Evolutionary conservation across 2,888 invertebrate genomes (phyloP), one percentile per base, ranked within the genome.

Genomic region (Siphlonurus alternatus): DNA sequence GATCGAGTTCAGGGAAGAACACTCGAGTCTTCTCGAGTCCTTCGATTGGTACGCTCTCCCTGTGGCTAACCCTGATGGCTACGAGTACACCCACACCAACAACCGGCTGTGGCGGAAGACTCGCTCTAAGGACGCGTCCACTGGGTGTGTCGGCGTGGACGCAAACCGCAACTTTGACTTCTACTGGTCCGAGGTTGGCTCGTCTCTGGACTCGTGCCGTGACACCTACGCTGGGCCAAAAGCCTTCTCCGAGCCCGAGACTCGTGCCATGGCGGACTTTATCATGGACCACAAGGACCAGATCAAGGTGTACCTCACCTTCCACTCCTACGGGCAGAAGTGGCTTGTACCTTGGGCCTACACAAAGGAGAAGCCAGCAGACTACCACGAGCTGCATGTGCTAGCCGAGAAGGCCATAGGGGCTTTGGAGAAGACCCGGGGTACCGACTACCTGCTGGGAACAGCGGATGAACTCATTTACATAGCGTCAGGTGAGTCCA

Each of bases 61-160:
- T 1, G 70, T 76, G 3, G 72, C 73, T 20, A 77, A 77, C 68
- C 77, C 76, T 1, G 77, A 77, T 67, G 77, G 77, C 18, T 78
- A 78, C 67, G 75, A 71, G 62, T 76, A 72, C 69, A 72, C 76
- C 1, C 75, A 75, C 66, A 72, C 70, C 1, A 66, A 66, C 2
- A 73, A 76, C 65, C 72, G 78, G 25, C 69, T 77, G 69, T 78
- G 78, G 78, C 69, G 78, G 25, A 79, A 79, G 66, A 78, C 77
- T 1, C 70, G 77, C 20, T 69, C 69, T 5, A 20, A 54, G 2
- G 53, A 62, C 15, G 61, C 25, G 19, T 64, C 59, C 3, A 53
- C 25, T 5, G 25, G 56, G 22, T 71, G 71, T 60, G 68, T 68
- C 24, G 71, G 71, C 20, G 69, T 68, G n/a, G 71, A 71, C 56